phyloP scores from a whole-genome alignment of 2,113 vertebrate species.

The Oryzias celebensis region DNA sequence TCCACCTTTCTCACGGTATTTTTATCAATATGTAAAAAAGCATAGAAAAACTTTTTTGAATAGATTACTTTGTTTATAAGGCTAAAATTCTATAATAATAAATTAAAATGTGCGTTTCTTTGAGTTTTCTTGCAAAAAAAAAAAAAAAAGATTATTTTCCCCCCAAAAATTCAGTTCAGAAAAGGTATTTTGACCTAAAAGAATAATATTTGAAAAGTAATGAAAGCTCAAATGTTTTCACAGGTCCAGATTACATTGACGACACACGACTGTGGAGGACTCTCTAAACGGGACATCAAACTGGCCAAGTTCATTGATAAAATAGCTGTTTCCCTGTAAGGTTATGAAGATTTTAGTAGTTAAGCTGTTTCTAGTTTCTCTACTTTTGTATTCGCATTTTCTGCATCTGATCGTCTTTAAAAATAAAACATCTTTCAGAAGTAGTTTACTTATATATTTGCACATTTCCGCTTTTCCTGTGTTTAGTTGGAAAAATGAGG shows the following conservation, averaged over 20 bases:
- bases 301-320: constrained; percentile 96
- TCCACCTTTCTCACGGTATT: no score
- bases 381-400: background rate
- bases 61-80: no score
- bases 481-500: background rate
- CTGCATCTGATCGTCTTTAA: background rate
- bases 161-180: no score
- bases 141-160: no score
- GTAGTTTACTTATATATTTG: background rate
- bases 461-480: background rate
- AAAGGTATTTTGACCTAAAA: no score
- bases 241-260: constrained; percentile 96
- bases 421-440: constrained; percentile 2
- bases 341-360: background rate
- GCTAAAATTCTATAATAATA: no score
- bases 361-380: background rate
- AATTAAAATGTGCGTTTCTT: no score
- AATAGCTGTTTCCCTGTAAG: constrained; percentile 73
- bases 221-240: constrained; percentile 9
- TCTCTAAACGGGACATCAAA: constrained; percentile 89
- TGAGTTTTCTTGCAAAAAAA: no score
- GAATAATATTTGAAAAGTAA: background rate
- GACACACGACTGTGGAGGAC: constrained; percentile 88
- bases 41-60: no score
- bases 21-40: no score